Evolutionary conservation across 2,113 vertebrate genomes (phyloP), one percentile per base, ranked within the genome.

Genomic region (Cricetomys ansorgei): DNA sequence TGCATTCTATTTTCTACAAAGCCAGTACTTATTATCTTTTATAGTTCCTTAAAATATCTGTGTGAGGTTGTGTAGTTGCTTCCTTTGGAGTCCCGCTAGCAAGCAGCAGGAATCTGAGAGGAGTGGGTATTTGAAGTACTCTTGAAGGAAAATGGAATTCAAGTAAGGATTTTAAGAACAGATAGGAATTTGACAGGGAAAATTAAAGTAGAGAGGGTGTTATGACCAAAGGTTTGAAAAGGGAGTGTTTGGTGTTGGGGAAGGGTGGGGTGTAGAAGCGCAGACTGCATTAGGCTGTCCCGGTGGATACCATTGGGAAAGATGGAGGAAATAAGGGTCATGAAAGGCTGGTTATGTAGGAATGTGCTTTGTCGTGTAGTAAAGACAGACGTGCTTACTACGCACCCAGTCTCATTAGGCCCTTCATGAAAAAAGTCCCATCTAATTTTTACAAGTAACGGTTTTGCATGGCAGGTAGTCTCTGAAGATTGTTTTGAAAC

Each of bases 101-200:
- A 94, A 91, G 59, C 40, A 62, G 23, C 45, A 55, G 77, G 59
- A 37, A 48, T 85, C 53, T 93, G 45, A 91, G 94, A 91, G 53
- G 53, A 69, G 62, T 53, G 23, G 12, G 5, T 55, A n/a, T 90
- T 95, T 92, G 76, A 96, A 91, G 15, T 97, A 75, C 65, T 79
- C 62, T 77, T 85, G 57, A 80, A 79, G 73, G 25, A 86, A 48
- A 77, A 48, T 94, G 19, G 59, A 45, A 89, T 94, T 80, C 73
- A 77, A 95, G 69, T 27, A 83, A 45, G 48, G 7, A 57, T 95
- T 97, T 76, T 89, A 81, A 91, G 72, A 93, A 79, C 43, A 4
- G 72, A 31, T 77, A 92, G 62, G 72, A 87, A 87, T 96, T 73
- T 89, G 83, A 67, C 1, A 48, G 37, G 79, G 37, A 76, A 89